These are phyloP conservation scores for Lasioglossum malachurum DNA, from an alignment of 2,888 invertebrate genomes.

Conservation along the genomic window DNA sequence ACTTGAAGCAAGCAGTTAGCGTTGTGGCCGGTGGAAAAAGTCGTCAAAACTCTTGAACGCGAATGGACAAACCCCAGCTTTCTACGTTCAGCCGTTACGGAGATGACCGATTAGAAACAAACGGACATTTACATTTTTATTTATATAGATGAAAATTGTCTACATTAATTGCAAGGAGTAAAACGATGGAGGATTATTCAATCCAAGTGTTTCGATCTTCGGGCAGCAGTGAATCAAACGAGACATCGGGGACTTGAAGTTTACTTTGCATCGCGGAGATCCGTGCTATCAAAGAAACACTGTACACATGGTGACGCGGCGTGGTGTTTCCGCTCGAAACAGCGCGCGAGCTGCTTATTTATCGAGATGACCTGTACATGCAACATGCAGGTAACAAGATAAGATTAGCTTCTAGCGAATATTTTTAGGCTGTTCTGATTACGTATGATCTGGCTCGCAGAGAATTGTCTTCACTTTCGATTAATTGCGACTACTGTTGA, in stretches of 20 bases:
- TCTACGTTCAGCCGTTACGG: too few relatives aligned
- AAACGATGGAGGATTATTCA: too few relatives aligned
- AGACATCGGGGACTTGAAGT: not conserved
- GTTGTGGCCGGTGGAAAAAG: too few relatives aligned
- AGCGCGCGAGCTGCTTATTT: not conserved
- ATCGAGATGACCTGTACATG: not conserved
- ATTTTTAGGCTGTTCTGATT: not conserved
- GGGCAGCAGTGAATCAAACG: not conserved
- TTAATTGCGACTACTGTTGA: not conserved
- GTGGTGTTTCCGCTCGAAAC: not conserved
- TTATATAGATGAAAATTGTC: not conserved
- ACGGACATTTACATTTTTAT: too few relatives aligned
- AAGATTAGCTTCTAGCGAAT: slow-evolving; percentile 3
- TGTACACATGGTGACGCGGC: not conserved
- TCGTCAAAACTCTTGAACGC: too few relatives aligned
- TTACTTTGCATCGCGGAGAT: not conserved
- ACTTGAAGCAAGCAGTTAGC: too few relatives aligned
- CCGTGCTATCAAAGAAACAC: not conserved
- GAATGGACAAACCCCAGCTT: too few relatives aligned
- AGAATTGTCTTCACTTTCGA: not conserved
- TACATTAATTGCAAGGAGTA: too few relatives aligned
- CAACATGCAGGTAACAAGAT: not conserved
- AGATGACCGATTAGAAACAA: too few relatives aligned
- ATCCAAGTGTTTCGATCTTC: not conserved
- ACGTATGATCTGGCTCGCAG: not conserved